Percentiles rank a stretch among this genome's conserved stretches.
phyloP scores from a whole-genome alignment of 2,888 invertebrate species.

The Epistrophella euchroma region DNA sequence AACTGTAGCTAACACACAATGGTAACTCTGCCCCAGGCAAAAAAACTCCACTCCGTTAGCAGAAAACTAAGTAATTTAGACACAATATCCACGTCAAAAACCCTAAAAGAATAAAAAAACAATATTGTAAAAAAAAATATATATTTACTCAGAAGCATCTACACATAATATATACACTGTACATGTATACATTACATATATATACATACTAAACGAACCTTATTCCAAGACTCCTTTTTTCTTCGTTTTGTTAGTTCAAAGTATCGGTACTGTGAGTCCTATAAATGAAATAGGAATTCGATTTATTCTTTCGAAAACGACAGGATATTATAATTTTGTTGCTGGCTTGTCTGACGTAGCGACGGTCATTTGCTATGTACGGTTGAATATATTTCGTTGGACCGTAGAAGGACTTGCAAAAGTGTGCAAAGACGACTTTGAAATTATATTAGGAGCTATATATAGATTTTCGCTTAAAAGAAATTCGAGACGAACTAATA shows the following conservation, averaged over 20 bases:
- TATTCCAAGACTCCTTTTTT: background rate
- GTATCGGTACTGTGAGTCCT: background rate
- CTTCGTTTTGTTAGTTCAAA: background rate
- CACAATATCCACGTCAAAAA: constrained; percentile 13
- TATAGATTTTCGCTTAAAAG: constrained; percentile 36
- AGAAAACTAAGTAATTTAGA: constrained; percentile 45
- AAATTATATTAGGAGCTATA: constrained; percentile 25
- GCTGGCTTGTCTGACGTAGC: background rate
- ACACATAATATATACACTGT: background rate
- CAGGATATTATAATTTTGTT: constrained; percentile 22
- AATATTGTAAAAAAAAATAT: background rate
- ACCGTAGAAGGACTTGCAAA: constrained; percentile 6
- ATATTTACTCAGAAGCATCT: background rate
- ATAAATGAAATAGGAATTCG: constrained; percentile 17
- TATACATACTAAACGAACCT: background rate
- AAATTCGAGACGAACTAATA: constrained; percentile 67
- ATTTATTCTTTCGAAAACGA: constrained; percentile 14
- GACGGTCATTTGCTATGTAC: background rate
- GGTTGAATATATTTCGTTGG: constrained; percentile 9
- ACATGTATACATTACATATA: background rate
- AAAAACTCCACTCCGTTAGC: background rate
- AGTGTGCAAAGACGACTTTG: background rate
- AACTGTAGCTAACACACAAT: too few species aligned
- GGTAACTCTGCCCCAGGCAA: background rate
- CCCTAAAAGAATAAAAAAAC: constrained; percentile 22